Conservation (phyloP, 2,113 vertebrate genomes). For the Amphiprion percula region DNA sequence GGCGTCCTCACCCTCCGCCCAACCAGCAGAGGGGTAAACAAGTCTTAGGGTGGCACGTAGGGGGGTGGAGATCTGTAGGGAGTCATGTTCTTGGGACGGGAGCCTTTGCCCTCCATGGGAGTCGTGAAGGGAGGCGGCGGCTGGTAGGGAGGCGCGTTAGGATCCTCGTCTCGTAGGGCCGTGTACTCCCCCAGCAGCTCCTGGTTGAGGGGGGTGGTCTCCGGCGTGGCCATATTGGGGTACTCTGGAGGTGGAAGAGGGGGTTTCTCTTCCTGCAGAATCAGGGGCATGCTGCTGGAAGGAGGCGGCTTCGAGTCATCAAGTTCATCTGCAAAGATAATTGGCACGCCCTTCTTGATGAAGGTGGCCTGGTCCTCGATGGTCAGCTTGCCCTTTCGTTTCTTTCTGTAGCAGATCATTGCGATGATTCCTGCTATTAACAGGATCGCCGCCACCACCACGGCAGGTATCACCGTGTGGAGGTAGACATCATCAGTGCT, state of each 20-base stretch:
- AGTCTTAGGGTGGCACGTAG: conserved; percentile 96
- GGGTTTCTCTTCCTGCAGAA: conserved; percentile 98
- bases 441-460: conserved; percentile 96
- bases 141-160: conserved; percentile 97
- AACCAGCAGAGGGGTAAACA: conserved; percentile 43
- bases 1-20: conserved; percentile 61
- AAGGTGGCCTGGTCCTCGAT: conserved; percentile 99
- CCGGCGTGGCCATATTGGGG: conserved; percentile 93
- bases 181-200: conserved; percentile 95
- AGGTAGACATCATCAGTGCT: conserved; percentile 96
- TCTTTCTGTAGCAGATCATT: conserved; percentile 99
- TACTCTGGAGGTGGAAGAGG: conserved; percentile 96
- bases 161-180: conserved; percentile 94
- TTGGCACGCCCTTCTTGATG: conserved; percentile 98
- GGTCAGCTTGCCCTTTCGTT: conserved; percentile 96
- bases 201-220: conserved; percentile 95
- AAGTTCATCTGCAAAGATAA: conserved; percentile 97
- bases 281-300: conserved; percentile 97
- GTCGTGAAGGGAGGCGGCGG: conserved; percentile 95
- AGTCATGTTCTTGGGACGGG: conserved; percentile 99
- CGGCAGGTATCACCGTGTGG: conserved; percentile 96
- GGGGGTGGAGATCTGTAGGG: conserved; percentile 99
- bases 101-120: conserved; percentile 98
- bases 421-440: conserved; percentile 95
- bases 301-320: conserved; percentile 96